phyloP scores from a whole-genome alignment of 2,113 vertebrate genomes.

The Anhinga anhinga region DNA sequence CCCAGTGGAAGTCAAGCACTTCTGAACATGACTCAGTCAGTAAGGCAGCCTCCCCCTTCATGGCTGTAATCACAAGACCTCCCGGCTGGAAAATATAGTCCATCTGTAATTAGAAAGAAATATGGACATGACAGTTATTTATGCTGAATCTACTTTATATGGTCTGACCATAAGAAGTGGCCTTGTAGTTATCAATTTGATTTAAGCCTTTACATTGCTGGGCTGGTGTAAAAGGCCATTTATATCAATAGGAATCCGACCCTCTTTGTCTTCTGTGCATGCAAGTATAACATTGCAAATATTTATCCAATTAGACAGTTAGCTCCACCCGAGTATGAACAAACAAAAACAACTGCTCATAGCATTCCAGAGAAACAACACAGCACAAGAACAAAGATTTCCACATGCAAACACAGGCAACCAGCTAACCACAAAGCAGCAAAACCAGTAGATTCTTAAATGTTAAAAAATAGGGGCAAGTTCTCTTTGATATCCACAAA shows the following conservation, averaged over 20 bases:
- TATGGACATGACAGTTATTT: background rate
- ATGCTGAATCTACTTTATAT: background rate
- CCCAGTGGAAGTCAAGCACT: background rate
- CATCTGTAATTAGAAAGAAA: background rate
- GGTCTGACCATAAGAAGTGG: background rate
- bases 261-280: background rate
- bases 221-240: background rate
- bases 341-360: slow-evolving; percentile 60
- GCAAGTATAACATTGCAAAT: background rate
- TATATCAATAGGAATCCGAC: background rate
- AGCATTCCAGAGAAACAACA: slow-evolving; percentile 45
- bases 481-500: background rate
- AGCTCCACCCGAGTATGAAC: background rate
- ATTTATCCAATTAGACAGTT: slow-evolving; percentile 30
- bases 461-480: background rate
- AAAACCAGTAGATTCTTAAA: background rate
- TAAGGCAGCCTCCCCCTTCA: background rate
- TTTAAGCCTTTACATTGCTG: background rate
- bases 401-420: background rate
- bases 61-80: background rate
- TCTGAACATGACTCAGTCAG: background rate
- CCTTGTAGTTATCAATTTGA: background rate
- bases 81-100: background rate
- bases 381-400: slow-evolving; percentile 14
- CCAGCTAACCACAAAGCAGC: background rate